Conservation (phyloP, 2,888 invertebrate species). For the Drosophila picticornis region DNA sequence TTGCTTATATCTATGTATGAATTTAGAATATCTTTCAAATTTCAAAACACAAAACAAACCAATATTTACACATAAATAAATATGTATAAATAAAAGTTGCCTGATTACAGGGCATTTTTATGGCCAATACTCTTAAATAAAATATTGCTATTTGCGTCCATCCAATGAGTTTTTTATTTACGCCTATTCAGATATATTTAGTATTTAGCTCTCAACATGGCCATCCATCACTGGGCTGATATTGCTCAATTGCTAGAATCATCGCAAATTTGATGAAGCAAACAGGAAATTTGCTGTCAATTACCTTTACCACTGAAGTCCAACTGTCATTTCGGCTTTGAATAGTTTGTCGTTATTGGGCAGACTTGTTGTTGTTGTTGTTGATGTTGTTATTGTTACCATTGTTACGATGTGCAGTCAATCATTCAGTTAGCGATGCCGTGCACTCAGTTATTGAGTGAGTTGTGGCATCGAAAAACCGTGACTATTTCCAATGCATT, state of each 20-base stretch:
- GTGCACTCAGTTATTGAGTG: slow-evolving; percentile 30
- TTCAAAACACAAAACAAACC: not conserved
- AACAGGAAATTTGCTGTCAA: slow-evolving; percentile 46
- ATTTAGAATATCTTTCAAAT: not conserved
- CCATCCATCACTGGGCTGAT: slow-evolving; percentile 4
- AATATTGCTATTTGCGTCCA: not conserved
- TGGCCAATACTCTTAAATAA: not conserved
- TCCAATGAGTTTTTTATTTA: not conserved
- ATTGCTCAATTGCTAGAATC: not conserved
- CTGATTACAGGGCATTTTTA: not conserved
- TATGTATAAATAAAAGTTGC: not conserved
- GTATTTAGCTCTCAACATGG: not conserved
- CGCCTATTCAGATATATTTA: slow-evolving; percentile 4
- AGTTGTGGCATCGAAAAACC: slow-evolving; percentile 44
- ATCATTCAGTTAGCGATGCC: slow-evolving; percentile 34
- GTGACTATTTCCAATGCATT: slow-evolving; percentile 78
- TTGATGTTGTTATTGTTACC: slow-evolving; percentile 48
- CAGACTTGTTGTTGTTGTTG: slow-evolving; percentile 22
- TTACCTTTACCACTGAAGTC: slow-evolving; percentile 28
- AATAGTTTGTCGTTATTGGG: slow-evolving; percentile 42
- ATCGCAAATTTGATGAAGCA: slow-evolving; percentile 23
- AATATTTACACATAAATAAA: not conserved
- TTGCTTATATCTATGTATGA: not conserved
- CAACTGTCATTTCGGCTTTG: slow-evolving; percentile 52
- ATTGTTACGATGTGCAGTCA: slow-evolving; percentile 69